phyloP scores from a whole-genome alignment of 2,797 vertebrate species.

The Spizella passerina region DNA sequence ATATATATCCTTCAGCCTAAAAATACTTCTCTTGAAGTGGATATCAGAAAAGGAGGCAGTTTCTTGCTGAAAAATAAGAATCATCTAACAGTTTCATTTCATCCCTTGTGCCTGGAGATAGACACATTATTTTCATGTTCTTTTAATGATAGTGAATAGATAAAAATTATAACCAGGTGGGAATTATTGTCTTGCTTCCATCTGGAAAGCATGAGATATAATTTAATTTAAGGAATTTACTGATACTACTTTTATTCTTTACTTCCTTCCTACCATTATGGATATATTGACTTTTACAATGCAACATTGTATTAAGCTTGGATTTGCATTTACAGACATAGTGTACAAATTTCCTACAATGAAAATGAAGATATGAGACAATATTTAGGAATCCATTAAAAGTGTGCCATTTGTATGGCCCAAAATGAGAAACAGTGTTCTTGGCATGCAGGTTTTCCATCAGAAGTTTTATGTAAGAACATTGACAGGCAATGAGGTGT shows the following conservation, averaged over 20 bases:
- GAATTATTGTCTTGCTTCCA: not conserved
- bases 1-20: not conserved
- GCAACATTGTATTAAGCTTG: not conserved
- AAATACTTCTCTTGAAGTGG: not conserved
- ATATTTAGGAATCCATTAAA: not conserved
- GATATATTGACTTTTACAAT: not conserved
- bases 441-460: not conserved
- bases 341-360: not conserved
- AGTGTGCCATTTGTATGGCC: not conserved
- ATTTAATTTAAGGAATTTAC: constrained; percentile 13
- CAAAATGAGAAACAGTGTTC: not conserved
- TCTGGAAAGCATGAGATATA: not conserved
- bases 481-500: not conserved
- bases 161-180: not conserved
- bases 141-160: not conserved
- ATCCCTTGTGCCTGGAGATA: not conserved
- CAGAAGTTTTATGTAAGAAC: not conserved
- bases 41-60: not conserved
- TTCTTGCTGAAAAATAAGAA: not conserved
- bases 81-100: not conserved
- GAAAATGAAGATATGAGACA: not conserved
- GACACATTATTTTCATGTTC: not conserved
- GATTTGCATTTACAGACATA: not conserved
- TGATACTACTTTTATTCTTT: not conserved
- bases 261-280: not conserved